Percentiles rank a stretch among this genome's conserved stretches.
phyloP scores from a whole-genome alignment of 2,113 vertebrate species.

The Elanus axillaris region DNA sequence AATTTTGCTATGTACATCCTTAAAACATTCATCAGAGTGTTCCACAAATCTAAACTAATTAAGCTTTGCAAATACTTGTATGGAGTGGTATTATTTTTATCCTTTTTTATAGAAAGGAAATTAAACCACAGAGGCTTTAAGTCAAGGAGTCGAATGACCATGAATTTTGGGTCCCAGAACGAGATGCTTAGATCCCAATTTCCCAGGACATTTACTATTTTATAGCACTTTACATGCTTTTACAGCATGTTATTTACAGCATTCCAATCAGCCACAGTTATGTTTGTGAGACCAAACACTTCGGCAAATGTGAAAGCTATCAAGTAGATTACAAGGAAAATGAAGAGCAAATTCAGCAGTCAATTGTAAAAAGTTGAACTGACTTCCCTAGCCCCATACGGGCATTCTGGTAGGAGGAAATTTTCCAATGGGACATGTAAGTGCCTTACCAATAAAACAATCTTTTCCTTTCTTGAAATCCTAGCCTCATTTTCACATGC shows the following conservation, averaged over 20 bases:
- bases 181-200: neutral
- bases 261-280: neutral
- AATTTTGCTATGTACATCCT: neutral
- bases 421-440: neutral
- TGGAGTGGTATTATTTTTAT: neutral
- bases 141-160: neutral
- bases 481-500: neutral
- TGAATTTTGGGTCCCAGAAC: neutral
- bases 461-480: neutral
- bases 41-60: neutral
- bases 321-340: neutral
- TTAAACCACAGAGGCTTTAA: neutral
- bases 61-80: neutral
- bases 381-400: neutral
- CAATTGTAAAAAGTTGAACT: neutral
- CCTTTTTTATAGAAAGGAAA: neutral
- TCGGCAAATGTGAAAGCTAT: neutral
- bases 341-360: neutral
- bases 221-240: neutral
- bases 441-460: neutral
- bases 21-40: neutral
- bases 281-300: neutral
- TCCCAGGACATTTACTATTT: neutral
- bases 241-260: neutral
- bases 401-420: neutral